A percentile compares a stretch with the other conserved stretches of the same genome.
These are phyloP conservation scores for Cryptocephalus moraei DNA, from an alignment of 2,888 invertebrate species.

Conservation along the genomic window DNA sequence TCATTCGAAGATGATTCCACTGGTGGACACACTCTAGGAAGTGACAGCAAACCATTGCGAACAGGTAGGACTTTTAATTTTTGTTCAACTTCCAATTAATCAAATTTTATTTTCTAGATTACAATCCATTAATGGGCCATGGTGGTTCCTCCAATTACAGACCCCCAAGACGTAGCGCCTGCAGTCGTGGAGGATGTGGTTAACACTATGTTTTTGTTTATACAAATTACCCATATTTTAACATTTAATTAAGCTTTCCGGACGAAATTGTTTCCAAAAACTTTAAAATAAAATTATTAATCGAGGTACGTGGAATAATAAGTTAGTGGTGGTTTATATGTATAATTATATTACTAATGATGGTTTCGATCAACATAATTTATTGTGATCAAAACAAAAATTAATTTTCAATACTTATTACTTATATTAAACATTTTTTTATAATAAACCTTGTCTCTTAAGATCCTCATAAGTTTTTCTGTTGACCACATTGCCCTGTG, in stretches of 20 bases:
- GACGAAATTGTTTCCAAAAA: neutral
- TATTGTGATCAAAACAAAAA: neutral
- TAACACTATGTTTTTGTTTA: neutral
- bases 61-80: neutral
- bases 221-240: neutral
- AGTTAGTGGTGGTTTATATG: neutral
- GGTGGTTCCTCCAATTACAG: slow-evolving; percentile 28
- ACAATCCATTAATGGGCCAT: slow-evolving; percentile 33
- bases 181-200: slow-evolving; percentile 35
- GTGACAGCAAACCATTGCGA: neutral
- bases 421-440: slow-evolving; percentile 28
- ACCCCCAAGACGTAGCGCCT: slow-evolving; percentile 30
- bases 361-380: neutral
- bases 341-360: neutral
- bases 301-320: neutral
- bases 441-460: slow-evolving; percentile 93
- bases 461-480: slow-evolving; percentile 97
- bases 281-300: neutral
- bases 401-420: neutral
- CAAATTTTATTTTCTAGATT: slow-evolving; percentile 24
- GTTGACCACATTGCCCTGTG: slow-evolving; percentile 96
- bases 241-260: neutral
- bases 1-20: neutral
- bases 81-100: neutral
- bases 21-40: neutral